These are phyloP conservation scores for Genyomyrus donnyi DNA, from an alignment of 2,113 vertebrate genomes.

Conservation along the genomic window DNA sequence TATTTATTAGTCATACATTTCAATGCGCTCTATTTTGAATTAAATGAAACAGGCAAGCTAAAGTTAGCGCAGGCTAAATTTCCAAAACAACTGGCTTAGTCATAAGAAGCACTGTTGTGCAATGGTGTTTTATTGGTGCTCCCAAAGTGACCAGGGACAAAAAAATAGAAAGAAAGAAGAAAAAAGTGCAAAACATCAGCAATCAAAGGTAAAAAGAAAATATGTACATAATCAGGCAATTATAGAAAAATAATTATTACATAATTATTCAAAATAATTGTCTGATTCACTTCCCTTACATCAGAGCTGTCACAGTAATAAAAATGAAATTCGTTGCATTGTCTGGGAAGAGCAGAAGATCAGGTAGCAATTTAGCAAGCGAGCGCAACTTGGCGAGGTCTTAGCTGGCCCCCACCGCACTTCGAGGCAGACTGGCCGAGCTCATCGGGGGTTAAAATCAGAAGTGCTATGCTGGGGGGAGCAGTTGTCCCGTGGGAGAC, in stretches of 20 bases:
- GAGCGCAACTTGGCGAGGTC: not conserved
- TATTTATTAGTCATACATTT: not conserved
- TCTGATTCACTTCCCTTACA: not conserved
- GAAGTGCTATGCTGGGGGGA: not conserved
- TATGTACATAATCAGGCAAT: not conserved
- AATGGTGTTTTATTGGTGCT: not conserved
- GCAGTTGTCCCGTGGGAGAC: constrained; percentile 29
- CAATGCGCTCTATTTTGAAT: not conserved
- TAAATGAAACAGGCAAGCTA: not conserved
- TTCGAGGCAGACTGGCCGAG: not conserved
- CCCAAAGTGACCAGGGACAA: not conserved
- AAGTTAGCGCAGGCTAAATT: not conserved
- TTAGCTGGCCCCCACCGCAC: too few species aligned
- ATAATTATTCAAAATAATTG: not conserved
- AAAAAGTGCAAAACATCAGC: not conserved
- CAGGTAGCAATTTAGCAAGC: not conserved
- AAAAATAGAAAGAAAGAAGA: not conserved
- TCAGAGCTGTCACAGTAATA: not conserved
- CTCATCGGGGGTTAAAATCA: constrained; percentile 21
- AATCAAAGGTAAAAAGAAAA: not conserved
- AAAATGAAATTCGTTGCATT: not conserved
- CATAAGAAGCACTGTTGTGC: not conserved
- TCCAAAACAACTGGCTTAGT: not conserved
- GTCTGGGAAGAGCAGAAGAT: not conserved
- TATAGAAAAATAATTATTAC: not conserved